Evolutionary conservation across 2,888 invertebrate genomes (phyloP), one percentile per base, ranked within the genome.

Genomic region (Spialia ferax): DNA sequence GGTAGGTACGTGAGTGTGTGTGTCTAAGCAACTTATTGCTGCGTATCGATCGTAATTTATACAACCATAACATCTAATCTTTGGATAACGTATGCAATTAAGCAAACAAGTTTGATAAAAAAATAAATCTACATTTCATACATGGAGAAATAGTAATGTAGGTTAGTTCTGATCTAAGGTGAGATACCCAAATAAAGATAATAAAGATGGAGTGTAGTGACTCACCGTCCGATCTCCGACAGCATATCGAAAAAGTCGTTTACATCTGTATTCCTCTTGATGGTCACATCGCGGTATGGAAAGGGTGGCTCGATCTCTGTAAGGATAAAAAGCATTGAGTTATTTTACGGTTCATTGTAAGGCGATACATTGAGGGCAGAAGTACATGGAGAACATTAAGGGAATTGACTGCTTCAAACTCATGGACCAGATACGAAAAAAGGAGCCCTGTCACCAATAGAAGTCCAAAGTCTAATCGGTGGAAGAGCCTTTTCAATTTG

Each of bases 161-260:
- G 20, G 61, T 50, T 32, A 61, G 35, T 20, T 32, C 50, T 42
- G n/a, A 42, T 42, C 42, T 42, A 29, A 15, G 45, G 26, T 15
- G 15, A 18, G 56, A 56, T 35, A 56, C 1, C 50, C 22, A 50
- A 32, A 50, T 61, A 35, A 20, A 50, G 61, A 62, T 23, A 38
- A 62, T 15, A 56, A 11, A 15, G 22, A 11, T 56, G 52, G 29
- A 52, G 52, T 73, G 73, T 84, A 38, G 54, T 73, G 73, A 84
- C 94, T 95, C 93, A 99, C 99, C 98, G 96, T 86, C 99, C 99
- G 79, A 99, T 96, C 92, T 99, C 98, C 68, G 97, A 96, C 77
- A 97, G 95, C 86, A 99, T 95, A 81, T 97, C 97, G 85, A 97
- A 99, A 79, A 96, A 95, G 78, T 97, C 96, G 84, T 98, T 97